Base-by-base conservation (phyloP, 2,797 vertebrate species). In the Nannoperca obscura region DNA sequence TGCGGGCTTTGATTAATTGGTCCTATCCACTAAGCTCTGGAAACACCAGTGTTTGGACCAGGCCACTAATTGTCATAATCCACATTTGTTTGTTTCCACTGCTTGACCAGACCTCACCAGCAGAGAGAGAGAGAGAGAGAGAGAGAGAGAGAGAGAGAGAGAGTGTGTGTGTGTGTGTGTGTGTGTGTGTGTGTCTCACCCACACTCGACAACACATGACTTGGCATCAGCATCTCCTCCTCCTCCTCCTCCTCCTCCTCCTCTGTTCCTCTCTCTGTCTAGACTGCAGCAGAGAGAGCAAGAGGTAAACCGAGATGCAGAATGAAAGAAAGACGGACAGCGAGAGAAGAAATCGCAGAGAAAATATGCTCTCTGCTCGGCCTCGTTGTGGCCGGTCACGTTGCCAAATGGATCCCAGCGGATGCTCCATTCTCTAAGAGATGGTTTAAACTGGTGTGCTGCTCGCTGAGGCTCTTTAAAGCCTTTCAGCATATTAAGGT, bases 11-110 rank as follows among this genome's bases (percentile, higher is more conserved):
- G 90, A 90, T 90, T 91, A 90, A 93, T 91, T 85, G 71, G 64
- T 83, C 60, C 76, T 82, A 82, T 88, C 80, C 85, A 82, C 79
- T 85, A 81, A 85, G 9, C 77, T 81, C 81, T 88, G 87, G 90
- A 87, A 89, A 89, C 84, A 81, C 57, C 63, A 40, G 65, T 36
- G 62, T 73, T 88, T 64, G 36, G 70, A 90, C 63, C 87, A 78
- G 86, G 84, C 81, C 76, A 77, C 85, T 90, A 89, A 92, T 88
- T 89, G 85, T 90, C 81, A 87, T 85, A 87, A 88, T 89, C 83
- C 79, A 86, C 68, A 66, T 88, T 87, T 90, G 85, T 91, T 90
- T 91, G 87, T 89, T 88, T 91, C 83, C 86, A 38, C 83, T 88
- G 69, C 83, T 84, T 13, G 17, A 81, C 78, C 86, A 88, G 83